Percentiles rank a stretch among this genome's conserved stretches.
phyloP scores from a whole-genome alignment of 2,888 invertebrate genomes.

The Ferdinandea cuprea region DNA sequence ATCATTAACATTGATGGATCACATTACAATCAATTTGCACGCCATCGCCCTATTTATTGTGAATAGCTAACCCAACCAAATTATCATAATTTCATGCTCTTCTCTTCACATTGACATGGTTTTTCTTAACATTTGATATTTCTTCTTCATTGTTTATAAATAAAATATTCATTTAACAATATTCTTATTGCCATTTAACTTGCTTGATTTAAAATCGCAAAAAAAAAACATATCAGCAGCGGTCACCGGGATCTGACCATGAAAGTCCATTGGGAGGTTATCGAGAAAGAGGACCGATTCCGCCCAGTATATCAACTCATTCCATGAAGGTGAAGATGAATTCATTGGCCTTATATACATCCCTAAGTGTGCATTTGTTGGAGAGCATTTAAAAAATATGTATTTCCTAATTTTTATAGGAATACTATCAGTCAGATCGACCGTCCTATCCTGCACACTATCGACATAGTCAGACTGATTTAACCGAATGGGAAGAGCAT shows the following conservation, averaged over 20 bases:
- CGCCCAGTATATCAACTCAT: constrained; percentile 88
- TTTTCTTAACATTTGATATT: constrained; percentile 23
- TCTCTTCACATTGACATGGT: constrained; percentile 10
- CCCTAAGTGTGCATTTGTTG: constrained; percentile 22
- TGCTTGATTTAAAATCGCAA: constrained; percentile 53
- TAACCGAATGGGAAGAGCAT: constrained; percentile 83
- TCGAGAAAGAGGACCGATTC: constrained; percentile 85
- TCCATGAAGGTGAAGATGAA: constrained; percentile 87
- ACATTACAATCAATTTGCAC: constrained; percentile 46
- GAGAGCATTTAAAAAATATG: constrained; percentile 37
- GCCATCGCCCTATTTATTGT: constrained; percentile 30
- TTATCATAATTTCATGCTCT: constrained; percentile 12
- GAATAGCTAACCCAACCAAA: constrained; percentile 28
- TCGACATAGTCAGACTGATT: constrained; percentile 83
- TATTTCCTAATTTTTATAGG: constrained; percentile 80
- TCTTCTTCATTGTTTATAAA: constrained; percentile 44
- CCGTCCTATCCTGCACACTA: constrained; percentile 83
- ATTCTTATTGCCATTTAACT: constrained; percentile 60
- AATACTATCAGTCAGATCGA: constrained; percentile 85
- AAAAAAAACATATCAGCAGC: constrained; percentile 78
- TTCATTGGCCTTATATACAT: constrained; percentile 21
- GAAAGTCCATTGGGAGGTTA: constrained; percentile 83
- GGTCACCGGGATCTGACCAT: constrained; percentile 84
- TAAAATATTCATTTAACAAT: constrained; percentile 56
- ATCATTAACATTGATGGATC: constrained; percentile 3